Evolutionary conservation across 2,113 vertebrate species (phyloP).

Genomic region (Thomomys bottae): DNA sequence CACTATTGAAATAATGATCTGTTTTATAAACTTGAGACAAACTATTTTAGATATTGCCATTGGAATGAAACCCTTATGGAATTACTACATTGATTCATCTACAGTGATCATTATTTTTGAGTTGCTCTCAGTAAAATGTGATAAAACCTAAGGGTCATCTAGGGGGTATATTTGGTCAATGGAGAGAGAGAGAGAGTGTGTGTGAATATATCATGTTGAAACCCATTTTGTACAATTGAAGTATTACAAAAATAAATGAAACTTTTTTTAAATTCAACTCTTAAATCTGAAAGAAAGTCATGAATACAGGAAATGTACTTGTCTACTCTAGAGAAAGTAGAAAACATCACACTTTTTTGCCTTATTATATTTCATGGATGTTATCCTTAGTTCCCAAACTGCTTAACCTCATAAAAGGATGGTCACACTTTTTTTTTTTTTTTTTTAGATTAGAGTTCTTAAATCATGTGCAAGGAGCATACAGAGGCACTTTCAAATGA

Average conservation of each 20-base stretch:
- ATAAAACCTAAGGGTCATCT: no score
- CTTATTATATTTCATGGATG: background rate
- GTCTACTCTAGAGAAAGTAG: background rate
- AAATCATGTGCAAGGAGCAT: background rate
- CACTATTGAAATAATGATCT: background rate
- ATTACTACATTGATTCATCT: background rate
- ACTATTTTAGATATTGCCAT: background rate
- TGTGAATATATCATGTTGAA: no score
- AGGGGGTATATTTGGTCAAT: no score
- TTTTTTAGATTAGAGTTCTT: background rate
- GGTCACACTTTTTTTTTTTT: background rate
- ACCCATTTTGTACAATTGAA: no score
- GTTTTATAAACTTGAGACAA: background rate
- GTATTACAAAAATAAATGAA: background rate
- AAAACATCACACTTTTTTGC: background rate
- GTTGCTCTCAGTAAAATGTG: background rate
- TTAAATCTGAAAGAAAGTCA: background rate
- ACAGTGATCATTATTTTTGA: background rate
- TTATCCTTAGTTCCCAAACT: background rate
- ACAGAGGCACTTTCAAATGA: background rate
- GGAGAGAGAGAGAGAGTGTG: no score
- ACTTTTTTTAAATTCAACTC: background rate
- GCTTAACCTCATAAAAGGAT: background rate
- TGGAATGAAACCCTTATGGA: background rate
- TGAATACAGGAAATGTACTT: background rate